Base-by-base conservation (phyloP, 1,140 invertebrate genomes). In the Pemphigus obesinymphae region DNA sequence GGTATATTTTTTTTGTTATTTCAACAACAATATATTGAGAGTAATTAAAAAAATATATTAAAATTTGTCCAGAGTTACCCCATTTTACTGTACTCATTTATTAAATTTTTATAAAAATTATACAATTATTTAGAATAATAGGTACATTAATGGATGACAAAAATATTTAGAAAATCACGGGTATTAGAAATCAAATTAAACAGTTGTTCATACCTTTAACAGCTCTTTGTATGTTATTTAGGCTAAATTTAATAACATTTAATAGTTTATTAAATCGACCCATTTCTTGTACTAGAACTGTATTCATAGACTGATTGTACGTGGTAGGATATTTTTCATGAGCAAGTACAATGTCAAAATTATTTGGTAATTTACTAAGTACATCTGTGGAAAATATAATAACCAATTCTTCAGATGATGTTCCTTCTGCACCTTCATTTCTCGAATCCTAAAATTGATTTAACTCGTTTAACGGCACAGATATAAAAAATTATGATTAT, bases 221-320 rank as follows among this genome's bases (percentile, higher is more conserved):
- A 3, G 95, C 95, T 86, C 94, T 92, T 84, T 92, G 89, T 23
- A 96, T 91, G 84, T 94, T 92, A 50, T 87, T 84, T 11, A 97
- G 88, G 17, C 93, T 94, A 48, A 87, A 88, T 75, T 90, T 89
- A 20, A 95, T 90, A 8, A 91, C 90, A 2, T 84, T 82, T 1
- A 91, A 87, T 3, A 98, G 88, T 0, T 90, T 89, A 88, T 98
- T 98, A 88, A 94, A 96, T 84, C 93, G 88, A 43, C 92, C 92
- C 85, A 95, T 88, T 87, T 96, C 95, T 89, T 96, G 89, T 5
- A 90, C 89, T 83, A 61, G 83, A 68, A 84, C 83, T 13, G 83
- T 96, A 85, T 96, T 96, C 93, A 96, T 95, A 83, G 94, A 95
- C 87, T 96, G 94, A 86, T 92, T 89, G 87, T 97, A 92, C 37